These are phyloP conservation scores for Pelodiscus sinensis DNA, from an alignment of 2,113 vertebrate genomes.

Conservation along the genomic window DNA sequence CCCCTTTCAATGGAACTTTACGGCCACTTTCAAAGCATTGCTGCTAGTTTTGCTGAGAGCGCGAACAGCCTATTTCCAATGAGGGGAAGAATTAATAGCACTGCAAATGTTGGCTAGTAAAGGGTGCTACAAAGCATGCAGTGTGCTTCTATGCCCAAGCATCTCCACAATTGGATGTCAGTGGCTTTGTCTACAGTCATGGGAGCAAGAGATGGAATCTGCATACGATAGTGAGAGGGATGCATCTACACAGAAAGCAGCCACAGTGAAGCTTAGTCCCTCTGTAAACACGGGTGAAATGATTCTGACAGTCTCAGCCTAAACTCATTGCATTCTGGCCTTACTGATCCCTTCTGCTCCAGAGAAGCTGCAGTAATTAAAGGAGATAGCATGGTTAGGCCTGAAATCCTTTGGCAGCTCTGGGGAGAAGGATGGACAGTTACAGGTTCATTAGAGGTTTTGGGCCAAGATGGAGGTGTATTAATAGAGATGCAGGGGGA, in stretches of 20 bases:
- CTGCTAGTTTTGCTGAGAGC: background rate
- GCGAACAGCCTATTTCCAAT: background rate
- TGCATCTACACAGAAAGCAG: background rate
- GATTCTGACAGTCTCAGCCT: background rate
- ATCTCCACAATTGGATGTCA: background rate
- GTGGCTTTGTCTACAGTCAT: background rate
- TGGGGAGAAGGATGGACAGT: background rate
- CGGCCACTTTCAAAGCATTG: background rate
- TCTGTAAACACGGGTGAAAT: background rate
- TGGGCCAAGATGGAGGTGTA: background rate
- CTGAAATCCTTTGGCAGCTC: background rate
- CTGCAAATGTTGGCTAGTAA: background rate
- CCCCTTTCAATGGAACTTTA: background rate
- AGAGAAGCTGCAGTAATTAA: background rate
- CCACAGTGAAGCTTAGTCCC: background rate
- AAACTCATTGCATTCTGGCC: background rate
- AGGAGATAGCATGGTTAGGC: background rate
- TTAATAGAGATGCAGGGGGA: rapidly evolving
- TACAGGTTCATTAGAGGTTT: background rate
- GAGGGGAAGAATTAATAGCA: background rate
- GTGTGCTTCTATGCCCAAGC: background rate
- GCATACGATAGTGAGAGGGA: background rate
- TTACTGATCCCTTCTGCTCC: background rate
- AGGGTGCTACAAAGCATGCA: background rate
- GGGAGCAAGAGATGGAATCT: background rate